Evolutionary conservation across 2,797 vertebrate genomes (phyloP), one percentile per base, ranked within the genome.

Genomic region (Psittacula echo): DNA sequence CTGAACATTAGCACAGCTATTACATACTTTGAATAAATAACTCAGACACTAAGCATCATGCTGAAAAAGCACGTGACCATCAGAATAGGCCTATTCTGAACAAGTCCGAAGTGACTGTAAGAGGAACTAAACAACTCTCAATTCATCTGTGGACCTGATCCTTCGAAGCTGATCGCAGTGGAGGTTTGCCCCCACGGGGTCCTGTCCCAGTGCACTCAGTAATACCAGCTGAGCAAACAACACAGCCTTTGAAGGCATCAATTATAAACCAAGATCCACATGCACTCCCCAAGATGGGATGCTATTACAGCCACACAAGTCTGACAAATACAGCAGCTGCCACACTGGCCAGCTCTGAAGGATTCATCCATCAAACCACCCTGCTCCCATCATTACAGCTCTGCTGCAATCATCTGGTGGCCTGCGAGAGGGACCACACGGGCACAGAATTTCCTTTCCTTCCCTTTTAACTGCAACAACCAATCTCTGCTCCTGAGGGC

Each of bases 381-480:
- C 24, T 10, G 9, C 61, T 92, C 89, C 81, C 45, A 79, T 50
- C 72, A 26, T 30, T 16, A 7, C 11, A 20, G 10, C 62, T 68
- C 87, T 64, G 62, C 34, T 17, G 26, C 76, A 24, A 2, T 8
- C 20, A 1, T 2, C 0, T 1, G 10, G 20, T 5, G 8, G 23
- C 37, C 68, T 21, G 26, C 0, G 3, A 54, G 29, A 74, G 48
- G 24, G 4, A 51, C 12, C 2, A 3, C 9, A 8, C 0, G 0
- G 0, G 17, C 29, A 11, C 53, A 29, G 39, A 1, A 7, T 30
- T 37, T 24, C 22, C 45, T 68, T 44, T 37, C 15, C 41, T 47
- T n/a, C 29, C 62, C 68, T 84, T 29, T 29, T 45, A 79, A 56
- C 72, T 3, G 4, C 56, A 30, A 26, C 61, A 11, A 71, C n/a